phyloP scores from a whole-genome alignment of 2,797 vertebrate genomes.

The Allobates femoralis region DNA sequence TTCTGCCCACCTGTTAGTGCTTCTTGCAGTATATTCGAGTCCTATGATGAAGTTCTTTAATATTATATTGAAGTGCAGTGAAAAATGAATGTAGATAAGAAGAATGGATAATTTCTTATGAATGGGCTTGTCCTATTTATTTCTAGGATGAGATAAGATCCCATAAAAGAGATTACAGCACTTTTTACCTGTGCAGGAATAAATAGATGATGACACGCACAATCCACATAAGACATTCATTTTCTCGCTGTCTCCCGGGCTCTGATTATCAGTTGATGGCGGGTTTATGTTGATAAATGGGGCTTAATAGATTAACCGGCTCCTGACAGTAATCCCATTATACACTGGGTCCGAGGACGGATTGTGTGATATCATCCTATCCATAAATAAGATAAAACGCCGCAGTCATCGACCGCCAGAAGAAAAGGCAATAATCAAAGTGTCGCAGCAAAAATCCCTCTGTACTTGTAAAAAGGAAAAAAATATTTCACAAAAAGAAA shows the following conservation, averaged over 20 bases:
- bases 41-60: neutral
- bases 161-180: neutral
- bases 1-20: neutral
- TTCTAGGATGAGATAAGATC: neutral
- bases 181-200: neutral
- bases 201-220: neutral
- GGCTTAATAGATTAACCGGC: slow-evolving; percentile 13
- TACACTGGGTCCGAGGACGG: neutral
- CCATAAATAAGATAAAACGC: slow-evolving; percentile 19
- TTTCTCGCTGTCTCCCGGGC: neutral
- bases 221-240: neutral
- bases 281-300: slow-evolving; percentile 19
- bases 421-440: neutral
- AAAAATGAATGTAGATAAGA: neutral
- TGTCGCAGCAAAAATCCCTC: neutral
- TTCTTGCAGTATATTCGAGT: neutral
- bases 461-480: neutral
- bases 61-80: neutral
- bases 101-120: too few species aligned
- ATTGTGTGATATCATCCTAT: neutral
- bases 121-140: neutral
- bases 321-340: slow-evolving; percentile 26
- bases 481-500: too few species aligned
- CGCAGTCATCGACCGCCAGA: neutral
- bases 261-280: neutral